A percentile compares a stretch with the other conserved stretches of the same genome.
Conservation (phyloP, 2,888 invertebrate species). For the Rhagonycha fulva region DNA sequence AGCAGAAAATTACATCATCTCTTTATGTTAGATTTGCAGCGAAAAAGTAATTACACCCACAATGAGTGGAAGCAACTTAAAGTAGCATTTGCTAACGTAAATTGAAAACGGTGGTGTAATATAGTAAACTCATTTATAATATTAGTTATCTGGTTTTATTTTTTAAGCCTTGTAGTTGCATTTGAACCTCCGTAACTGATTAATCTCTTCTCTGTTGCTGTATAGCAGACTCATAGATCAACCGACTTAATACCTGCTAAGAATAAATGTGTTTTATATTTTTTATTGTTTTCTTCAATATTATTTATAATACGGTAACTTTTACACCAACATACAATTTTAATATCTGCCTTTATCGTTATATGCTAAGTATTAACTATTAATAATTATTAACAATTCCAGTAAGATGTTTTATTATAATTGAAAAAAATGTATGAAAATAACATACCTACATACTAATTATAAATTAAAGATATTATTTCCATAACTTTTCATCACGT, state of each 20-base stretch:
- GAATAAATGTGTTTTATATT: constrained; percentile 15
- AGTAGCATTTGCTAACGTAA: background rate
- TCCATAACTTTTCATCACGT: background rate
- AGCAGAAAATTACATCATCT: background rate
- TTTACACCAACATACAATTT: background rate
- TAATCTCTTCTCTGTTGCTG: constrained; percentile 8
- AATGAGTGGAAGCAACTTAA: background rate
- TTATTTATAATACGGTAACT: background rate
- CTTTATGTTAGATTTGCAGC: background rate
- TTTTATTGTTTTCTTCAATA: constrained; percentile 7
- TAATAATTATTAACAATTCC: background rate
- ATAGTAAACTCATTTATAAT: constrained; percentile 1
- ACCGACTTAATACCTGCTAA: constrained; percentile 18
- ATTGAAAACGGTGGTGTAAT: background rate
- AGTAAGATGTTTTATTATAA: no score
- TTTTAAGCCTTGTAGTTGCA: background rate
- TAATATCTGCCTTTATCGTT: background rate
- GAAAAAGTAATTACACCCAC: background rate
- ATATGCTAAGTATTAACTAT: background rate
- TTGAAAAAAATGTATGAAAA: background rate
- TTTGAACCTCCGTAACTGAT: constrained; percentile 13
- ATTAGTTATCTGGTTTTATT: background rate
- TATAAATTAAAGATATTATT: background rate
- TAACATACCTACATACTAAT: no score
- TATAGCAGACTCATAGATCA: constrained; percentile 17